A percentile compares a stretch with the other conserved stretches of the same genome.
Evolutionary conservation across 2,113 vertebrate genomes (phyloP).

Genomic region (Dipodomys ordii): DNA sequence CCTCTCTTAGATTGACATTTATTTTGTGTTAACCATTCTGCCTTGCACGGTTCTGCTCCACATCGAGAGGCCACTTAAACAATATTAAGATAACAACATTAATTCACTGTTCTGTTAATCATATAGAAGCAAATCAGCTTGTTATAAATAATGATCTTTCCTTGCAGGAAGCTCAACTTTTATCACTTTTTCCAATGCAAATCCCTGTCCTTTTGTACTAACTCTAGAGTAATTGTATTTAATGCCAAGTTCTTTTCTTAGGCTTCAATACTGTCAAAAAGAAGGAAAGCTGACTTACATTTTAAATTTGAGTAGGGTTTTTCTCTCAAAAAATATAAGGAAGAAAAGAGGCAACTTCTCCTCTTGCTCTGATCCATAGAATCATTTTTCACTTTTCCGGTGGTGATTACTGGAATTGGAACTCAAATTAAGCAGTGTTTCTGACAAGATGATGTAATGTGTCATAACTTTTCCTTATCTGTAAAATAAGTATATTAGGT

Average conservation of each 20-base stretch:
- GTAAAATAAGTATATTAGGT: constrained; percentile 33
- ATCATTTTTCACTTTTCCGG: neutral
- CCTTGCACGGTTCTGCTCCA: constrained; percentile 53
- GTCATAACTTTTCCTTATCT: constrained; percentile 7
- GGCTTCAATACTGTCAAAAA: neutral
- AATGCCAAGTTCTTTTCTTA: neutral
- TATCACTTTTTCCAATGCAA: constrained; percentile 64
- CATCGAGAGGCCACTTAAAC: constrained; percentile 79
- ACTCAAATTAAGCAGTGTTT: constrained; percentile 26
- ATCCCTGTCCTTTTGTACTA: constrained; percentile 63
- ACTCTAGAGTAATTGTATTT: constrained; percentile 1
- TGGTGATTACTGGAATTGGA: constrained; percentile 33
- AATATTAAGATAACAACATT: constrained; percentile 80
- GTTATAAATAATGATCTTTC: constrained; percentile 80
- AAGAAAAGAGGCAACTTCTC: constrained; percentile 36
- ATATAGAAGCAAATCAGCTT: constrained; percentile 73
- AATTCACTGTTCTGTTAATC: constrained; percentile 80
- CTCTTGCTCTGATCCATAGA: constrained; percentile 49
- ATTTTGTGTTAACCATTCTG: constrained; percentile 71
- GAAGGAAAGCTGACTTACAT: neutral
- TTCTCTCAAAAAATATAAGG: constrained; percentile 56
- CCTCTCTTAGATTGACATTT: constrained; percentile 73
- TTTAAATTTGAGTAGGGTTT: constrained; percentile 32
- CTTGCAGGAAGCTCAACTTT: constrained; percentile 76
- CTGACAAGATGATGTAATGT: neutral